Percentiles rank a stretch among this genome's conserved stretches.
These are phyloP conservation scores for Nymphalis polychloros DNA, from an alignment of 2,888 invertebrate species.

Conservation along the genomic window DNA sequence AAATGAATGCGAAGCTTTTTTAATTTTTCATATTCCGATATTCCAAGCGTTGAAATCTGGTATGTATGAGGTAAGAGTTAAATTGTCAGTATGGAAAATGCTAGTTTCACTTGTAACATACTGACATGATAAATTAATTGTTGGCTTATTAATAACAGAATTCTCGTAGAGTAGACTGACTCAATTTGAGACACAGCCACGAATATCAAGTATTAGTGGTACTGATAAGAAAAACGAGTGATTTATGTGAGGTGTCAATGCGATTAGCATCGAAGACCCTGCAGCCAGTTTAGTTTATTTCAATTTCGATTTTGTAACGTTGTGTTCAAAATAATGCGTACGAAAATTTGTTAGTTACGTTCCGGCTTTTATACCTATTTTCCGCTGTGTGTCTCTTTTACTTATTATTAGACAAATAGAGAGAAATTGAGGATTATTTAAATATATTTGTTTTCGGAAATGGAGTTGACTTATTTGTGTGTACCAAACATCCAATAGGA, in stretches of 20 bases:
- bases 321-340: slow-evolving; percentile 60
- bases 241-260: slow-evolving; percentile 59
- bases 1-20: no score
- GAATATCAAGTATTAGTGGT: slow-evolving; percentile 3
- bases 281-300: slow-evolving; percentile 56
- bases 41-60: no score
- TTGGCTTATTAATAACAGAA: background rate
- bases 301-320: slow-evolving; percentile 53
- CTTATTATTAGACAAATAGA: no score
- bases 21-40: no score
- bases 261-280: slow-evolving; percentile 63
- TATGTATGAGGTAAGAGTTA: background rate
- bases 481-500: no score
- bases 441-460: no score
- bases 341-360: slow-evolving; percentile 59
- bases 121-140: background rate
- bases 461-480: no score
- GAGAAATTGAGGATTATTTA: no score
- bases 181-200: background rate
- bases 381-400: slow-evolving; percentile 50
- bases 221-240: slow-evolving; percentile 46
- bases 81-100: background rate
- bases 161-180: background rate
- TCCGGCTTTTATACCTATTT: slow-evolving; percentile 52
- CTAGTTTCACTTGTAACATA: background rate